Conservation (phyloP, 1,140 invertebrate genomes). For the Thaumetopoea pityocampa region DNA sequence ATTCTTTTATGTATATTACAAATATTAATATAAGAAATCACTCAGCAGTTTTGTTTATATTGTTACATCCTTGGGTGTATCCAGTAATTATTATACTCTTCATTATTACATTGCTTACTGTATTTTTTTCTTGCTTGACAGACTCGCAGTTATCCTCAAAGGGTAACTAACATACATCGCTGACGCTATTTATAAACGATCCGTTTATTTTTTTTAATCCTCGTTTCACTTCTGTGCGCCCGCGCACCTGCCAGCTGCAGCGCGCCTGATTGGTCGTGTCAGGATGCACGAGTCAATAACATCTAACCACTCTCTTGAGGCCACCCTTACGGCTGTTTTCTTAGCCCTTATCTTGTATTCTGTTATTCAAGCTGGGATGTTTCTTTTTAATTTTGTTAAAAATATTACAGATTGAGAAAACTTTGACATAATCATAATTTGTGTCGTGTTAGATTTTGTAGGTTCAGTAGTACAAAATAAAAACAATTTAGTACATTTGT, state of each 20-base stretch:
- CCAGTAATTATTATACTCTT: conserved; percentile 8
- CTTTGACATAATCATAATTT: no score
- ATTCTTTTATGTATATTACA: no score
- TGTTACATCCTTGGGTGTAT: no score
- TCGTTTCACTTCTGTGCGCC: conserved; percentile 20
- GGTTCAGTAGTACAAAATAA: no score
- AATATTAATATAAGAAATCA: no score
- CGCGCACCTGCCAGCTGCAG: conserved; percentile 25
- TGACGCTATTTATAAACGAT: conserved; percentile 33
- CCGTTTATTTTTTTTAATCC: conserved; percentile 22
- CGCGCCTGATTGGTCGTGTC: conserved; percentile 25
- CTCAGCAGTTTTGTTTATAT: no score
- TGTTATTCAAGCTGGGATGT: no score
- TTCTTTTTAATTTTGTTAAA: conserved; percentile 14
- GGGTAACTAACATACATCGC: conserved; percentile 37
- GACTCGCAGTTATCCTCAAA: conserved; percentile 22
- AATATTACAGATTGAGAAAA: no score
- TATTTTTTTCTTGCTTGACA: conserved; percentile 16
- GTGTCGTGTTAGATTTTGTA: no score
- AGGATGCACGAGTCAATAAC: conserved; percentile 31
- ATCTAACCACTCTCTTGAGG: conserved; percentile 22
- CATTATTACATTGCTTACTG: no score
- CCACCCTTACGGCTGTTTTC: conserved; percentile 29
- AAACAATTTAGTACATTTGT: no score
- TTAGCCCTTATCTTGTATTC: conserved; percentile 16